Percentiles rank a stretch among this genome's conserved stretches.
Evolutionary conservation across 35 echinoderm and acorn worm genomes (phyloP).

Genomic region (Strongylocentrotus purpuratus): DNA sequence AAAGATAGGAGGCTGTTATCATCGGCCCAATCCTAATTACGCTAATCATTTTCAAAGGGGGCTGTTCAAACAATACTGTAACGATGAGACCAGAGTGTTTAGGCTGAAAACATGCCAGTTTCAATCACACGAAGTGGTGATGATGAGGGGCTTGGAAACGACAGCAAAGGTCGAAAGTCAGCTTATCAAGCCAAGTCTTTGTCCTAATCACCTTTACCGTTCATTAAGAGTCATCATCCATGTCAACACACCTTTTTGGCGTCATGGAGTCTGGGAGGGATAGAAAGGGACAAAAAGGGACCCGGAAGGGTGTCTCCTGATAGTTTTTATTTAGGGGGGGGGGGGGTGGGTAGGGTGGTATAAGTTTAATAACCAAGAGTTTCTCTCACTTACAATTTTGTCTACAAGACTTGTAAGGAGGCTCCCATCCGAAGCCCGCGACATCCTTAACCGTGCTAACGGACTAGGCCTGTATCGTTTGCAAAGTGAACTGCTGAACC

Average conservation of each 20-base stretch:
- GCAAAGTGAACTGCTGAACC: no score
- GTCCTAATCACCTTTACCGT: background rate
- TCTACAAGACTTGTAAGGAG: no score
- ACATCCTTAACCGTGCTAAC: no score
- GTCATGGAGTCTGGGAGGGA: background rate
- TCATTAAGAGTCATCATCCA: background rate
- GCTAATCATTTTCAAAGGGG: conserved; percentile 16
- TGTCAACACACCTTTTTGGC: background rate
- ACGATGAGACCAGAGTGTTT: background rate
- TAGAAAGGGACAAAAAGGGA: background rate
- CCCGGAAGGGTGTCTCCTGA: no score
- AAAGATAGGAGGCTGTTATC: background rate
- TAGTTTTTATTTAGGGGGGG: no score
- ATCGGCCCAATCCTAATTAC: background rate
- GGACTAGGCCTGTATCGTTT: no score
- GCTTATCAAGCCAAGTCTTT: background rate
- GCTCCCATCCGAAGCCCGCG: no score
- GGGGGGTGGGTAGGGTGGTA: no score
- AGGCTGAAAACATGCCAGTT: background rate
- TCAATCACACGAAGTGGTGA: background rate
- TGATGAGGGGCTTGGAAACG: background rate
- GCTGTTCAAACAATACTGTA: background rate
- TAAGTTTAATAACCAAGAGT: no score
- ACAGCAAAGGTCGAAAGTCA: conserved; percentile 1
- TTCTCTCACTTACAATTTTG: no score